A percentile compares a stretch with the other conserved stretches of the same genome.
phyloP scores from a whole-genome alignment of 2,113 vertebrate genomes.

The Meleagris gallopavo region DNA sequence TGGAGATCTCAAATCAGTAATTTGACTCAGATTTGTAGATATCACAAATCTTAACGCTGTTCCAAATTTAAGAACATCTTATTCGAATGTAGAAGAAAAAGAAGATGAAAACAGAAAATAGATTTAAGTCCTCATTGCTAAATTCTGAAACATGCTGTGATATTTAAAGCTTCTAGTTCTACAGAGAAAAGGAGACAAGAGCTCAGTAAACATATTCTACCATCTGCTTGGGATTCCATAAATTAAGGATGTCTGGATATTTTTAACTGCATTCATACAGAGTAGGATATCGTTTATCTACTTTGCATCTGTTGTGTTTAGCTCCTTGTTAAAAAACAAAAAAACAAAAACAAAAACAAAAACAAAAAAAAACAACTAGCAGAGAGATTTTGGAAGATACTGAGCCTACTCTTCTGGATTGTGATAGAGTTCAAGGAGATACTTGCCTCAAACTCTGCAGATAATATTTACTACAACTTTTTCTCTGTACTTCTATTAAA shows the following conservation, averaged over 20 bases:
- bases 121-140: not conserved
- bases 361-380: not conserved
- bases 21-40: not conserved
- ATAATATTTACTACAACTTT: slow-evolving; percentile 12
- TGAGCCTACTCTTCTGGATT: not conserved
- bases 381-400: not conserved
- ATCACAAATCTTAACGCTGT: not conserved
- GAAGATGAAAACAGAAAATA: not conserved
- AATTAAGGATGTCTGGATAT: slow-evolving; percentile 73
- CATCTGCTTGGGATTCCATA: slow-evolving; percentile 75
- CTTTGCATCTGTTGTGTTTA: slow-evolving; percentile 53
- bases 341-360: not conserved
- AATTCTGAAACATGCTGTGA: slow-evolving; percentile 27
- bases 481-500: not conserved
- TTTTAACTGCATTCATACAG: slow-evolving; percentile 58
- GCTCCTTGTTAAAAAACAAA: not conserved
- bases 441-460: not conserved
- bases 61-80: not conserved
- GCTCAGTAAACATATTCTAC: slow-evolving; percentile 66
- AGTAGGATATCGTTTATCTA: slow-evolving; percentile 46
- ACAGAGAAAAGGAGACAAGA: slow-evolving; percentile 38
- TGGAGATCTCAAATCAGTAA: not conserved
- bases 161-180: slow-evolving; percentile 67
- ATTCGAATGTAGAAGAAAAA: not conserved
- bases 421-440: not conserved